These are phyloP conservation scores for Rhamphomyia laevipes DNA, from an alignment of 2,888 invertebrate genomes.

Conservation along the genomic window DNA sequence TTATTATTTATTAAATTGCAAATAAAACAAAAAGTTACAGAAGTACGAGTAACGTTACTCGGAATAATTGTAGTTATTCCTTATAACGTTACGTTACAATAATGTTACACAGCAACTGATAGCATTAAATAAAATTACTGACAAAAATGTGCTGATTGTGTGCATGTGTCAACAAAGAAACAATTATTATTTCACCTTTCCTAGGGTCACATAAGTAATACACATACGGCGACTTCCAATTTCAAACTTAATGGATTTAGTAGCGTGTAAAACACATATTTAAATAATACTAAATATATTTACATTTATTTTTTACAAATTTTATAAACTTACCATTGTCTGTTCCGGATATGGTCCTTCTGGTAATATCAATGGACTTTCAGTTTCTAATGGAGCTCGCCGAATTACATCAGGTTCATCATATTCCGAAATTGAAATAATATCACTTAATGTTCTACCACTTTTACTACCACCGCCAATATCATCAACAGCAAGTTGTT, in stretches of 20 bases:
- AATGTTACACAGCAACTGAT: too few relatives aligned
- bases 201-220: background rate
- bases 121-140: too few relatives aligned
- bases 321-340: conserved; percentile 24
- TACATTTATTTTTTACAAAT: background rate
- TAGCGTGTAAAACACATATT: background rate
- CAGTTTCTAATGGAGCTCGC: conserved; percentile 31
- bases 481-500: conserved; percentile 35
- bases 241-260: background rate
- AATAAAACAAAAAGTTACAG: too few relatives aligned
- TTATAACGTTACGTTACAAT: too few relatives aligned
- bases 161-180: too few relatives aligned
- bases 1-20: too few relatives aligned
- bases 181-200: background rate
- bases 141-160: too few relatives aligned
- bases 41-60: too few relatives aligned
- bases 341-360: conserved; percentile 21
- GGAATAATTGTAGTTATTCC: too few relatives aligned
- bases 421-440: conserved; percentile 60
- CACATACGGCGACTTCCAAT: background rate
- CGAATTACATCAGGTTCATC: conserved; percentile 54
- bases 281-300: background rate
- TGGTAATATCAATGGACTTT: conserved; percentile 25
- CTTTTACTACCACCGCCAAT: conserved; percentile 47
- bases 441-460: conserved; percentile 58